Base-by-base conservation (phyloP, 2,888 invertebrate species). In the Eupeodes luniger region DNA sequence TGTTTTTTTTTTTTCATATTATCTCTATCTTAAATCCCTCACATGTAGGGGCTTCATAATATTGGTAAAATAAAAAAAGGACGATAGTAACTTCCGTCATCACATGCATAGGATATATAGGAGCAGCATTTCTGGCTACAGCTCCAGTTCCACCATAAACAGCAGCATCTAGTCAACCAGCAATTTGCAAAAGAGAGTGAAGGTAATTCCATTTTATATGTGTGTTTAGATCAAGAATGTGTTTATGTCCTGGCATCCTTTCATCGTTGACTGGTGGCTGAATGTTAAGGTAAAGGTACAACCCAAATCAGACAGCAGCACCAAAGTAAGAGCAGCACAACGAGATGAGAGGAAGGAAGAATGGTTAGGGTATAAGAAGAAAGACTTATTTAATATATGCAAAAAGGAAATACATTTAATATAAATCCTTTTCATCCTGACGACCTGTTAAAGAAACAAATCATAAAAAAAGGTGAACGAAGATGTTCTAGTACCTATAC, bases 371-470 rank as follows among this genome's bases (percentile, higher is more conserved):
- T 36, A 36, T 55, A 14, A 57, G 19, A 78, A 78, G 59, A 79
- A 86, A 82, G 82, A 70, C 75, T 53, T 76, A 75, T 70, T 78
- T 85, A 81, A 85, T 88, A 69, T 85, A 88, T 88, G 88, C 81
- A 85, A 85, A 88, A 70, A 85, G 85, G 84, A 88, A 85, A 88
- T 88, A 84, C 85, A 81, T 84, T 88, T 88, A 88, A 81, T 85
- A 85, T 88, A 88, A 88, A 88, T 85, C 88, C 88, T 81, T 84
- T 88, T 85, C 81, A 88, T 88, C 81, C 85, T 78, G 88, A 88
- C 81, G 88, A 85, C 85, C 85, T 88, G 88, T 88, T 88, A 88
- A 81, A 77, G 88, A 85, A 88, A 88, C 85, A 88, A 88, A 88
- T 88, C 84, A 84, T 85, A 85, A 85, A 85, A 88, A 88, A 85